phyloP scores from a whole-genome alignment of 2,113 vertebrate species.

The Arvicanthis niloticus region DNA sequence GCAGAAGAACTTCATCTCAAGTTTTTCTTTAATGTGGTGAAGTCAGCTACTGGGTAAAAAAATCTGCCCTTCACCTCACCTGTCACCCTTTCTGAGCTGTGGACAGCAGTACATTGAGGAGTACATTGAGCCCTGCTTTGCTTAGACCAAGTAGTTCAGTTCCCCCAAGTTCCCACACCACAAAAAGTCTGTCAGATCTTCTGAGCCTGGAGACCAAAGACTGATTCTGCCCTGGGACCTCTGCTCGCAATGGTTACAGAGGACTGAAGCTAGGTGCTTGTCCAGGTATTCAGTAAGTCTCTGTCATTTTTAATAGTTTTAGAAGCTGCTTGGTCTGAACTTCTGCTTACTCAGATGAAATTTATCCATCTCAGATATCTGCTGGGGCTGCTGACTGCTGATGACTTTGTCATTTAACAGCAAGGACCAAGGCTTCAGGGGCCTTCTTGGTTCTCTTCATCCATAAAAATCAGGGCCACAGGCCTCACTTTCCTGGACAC shows the following conservation, averaged over 20 bases:
- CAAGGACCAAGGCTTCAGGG: neutral
- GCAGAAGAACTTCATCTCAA: neutral
- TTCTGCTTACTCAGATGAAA: too few relatives aligned
- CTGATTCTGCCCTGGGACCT: neutral
- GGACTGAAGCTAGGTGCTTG: neutral
- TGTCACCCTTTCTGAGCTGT: neutral
- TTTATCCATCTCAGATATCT: neutral
- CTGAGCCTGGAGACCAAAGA: neutral
- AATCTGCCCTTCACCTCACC: neutral
- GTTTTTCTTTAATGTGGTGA: neutral
- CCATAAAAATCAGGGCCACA: neutral
- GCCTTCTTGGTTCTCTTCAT: neutral
- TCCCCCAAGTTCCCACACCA: neutral
- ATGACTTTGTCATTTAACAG: neutral
- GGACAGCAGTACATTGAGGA: neutral
- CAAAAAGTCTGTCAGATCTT: neutral
- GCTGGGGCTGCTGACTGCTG: neutral
- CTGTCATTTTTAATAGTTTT: too few relatives aligned
- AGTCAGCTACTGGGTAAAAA: neutral
- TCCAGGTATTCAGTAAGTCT: too few relatives aligned
- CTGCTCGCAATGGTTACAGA: neutral
- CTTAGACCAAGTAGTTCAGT: neutral
- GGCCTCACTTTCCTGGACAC: neutral
- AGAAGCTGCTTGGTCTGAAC: too few relatives aligned
- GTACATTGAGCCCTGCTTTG: neutral